Evolutionary conservation across 1,140 invertebrate genomes (phyloP), one percentile per base, ranked within the genome.

Genomic region (Triops cancriformis): DNA sequence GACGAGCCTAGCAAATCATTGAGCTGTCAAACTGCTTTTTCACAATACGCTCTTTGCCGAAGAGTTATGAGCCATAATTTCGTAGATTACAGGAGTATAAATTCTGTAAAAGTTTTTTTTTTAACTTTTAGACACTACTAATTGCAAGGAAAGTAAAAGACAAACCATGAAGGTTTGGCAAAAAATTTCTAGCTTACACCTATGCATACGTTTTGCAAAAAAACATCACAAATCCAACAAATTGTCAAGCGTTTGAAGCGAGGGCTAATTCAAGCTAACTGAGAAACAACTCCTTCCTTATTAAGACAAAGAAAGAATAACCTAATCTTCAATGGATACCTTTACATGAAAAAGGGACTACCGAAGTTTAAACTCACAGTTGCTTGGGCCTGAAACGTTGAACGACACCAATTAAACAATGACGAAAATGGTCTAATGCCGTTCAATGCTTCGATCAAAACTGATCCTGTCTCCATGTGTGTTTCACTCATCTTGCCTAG

Each of bases 1-100:
- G 45, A 14, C 51, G 18, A 64, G 23, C 18, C 51, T 64, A 64
- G 51, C 51, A 64, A 64, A 23, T 64, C 18, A 64, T 64, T 64
- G 51, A 64, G 51, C 51, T 64, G 14, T 64, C 51, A 64, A 64
- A 64, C 51, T 23, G 51, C 51, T 64, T 64, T 64, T 64, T 64
- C 23, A 23, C 51, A 64, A 64, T 64, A 64, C 51, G 0, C n/a
- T 64, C 23, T 64, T 64, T 64, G 51, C n/a, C 51, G 51, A 64
- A 64, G 51, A 64, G 23, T 64, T 64, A 64, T 64, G 51, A 64
- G 51, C 51, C 51, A 64, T 6, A 64, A 18, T 64, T 64, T 64
- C 51, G 14, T 64, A 9, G 23, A 64, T 64, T 64, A n/a, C 18
- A 23, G 51, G 51, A 64, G 51, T 64, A 23, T 64, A 64, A 18